Evolutionary conservation across 2,797 vertebrate species (phyloP), one percentile per base, ranked within the genome.

Genomic region (Helostoma temminkii): DNA sequence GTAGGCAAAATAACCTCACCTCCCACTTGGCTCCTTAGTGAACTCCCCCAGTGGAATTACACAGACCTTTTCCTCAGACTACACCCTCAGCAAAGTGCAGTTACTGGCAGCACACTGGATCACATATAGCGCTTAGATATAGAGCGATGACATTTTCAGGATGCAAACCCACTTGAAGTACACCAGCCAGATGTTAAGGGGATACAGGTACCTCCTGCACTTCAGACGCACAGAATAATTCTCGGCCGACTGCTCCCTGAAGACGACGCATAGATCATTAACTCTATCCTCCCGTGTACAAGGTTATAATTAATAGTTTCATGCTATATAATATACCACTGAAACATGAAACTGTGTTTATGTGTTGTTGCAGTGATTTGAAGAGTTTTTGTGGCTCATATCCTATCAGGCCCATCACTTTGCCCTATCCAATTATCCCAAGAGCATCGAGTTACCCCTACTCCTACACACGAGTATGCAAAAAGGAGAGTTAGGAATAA

Each of bases 211-310:
- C 64, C 76, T 64, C 45, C 55, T 72, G 74, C 76, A 76, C 81
- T 83, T 87, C 66, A 74, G 73, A 85, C 69, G 60, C 64, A 50
- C 57, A 71, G 72, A 61, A 71, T 90, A 83, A 80, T 88, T 84
- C 56, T 87, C 67, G 24, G 65, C 81, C 78, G 88, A 84, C 65
- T 88, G 78, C 80, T 58, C 83, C 84, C 71, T 62, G 57, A 88
- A 90, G 84, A 88, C 56, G 50, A 61, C 78, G 60, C 66, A 71
- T 71, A 85, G 82, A 87, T 83, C 82, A 81, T 90, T 87, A 85
- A 86, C 76, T 88, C 72, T 28, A 74, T 76, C 64, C 61, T 86
- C 79, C 54, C 6, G 18, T 70, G 77, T 43, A 56, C 45, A 11
- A 0, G 18, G 22, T 59, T 78, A 83, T 88, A 89, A 89, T 88